Base-by-base conservation (phyloP, 1,140 invertebrate genomes). In the Drosophila suzukii region DNA sequence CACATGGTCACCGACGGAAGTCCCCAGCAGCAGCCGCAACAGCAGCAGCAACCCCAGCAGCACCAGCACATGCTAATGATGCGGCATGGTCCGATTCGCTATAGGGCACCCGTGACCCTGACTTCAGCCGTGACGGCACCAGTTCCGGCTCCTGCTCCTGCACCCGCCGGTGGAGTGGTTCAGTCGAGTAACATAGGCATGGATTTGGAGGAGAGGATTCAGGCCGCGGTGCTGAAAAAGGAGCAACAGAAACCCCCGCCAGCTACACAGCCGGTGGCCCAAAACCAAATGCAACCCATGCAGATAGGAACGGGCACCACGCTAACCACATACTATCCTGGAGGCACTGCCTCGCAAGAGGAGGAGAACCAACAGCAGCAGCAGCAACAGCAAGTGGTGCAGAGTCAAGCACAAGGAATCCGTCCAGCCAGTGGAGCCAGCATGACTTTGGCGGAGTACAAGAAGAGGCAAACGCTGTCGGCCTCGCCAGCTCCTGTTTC, bases 201-300 rank as follows among this genome's bases (percentile, higher is more conserved):
- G 38, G 91, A 92, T 49, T 43, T 92, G 24, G 91, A 92, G 57
- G 91, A 92, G 20, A 76, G 89, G 24, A 92, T 92, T 36, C 83
- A 91, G 44, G 91, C 91, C 3, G 89, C 84, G 0, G 81, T 92
- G 24, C 70, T 92, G 0, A 92, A 91, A 30, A 92, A 92, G 58
- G 84, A 92, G 41, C 78, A 86, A 44, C 78, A 78, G 13, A 82
- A 91, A 39, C 72, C 78, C 0, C 32, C 32, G 12, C 47, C 60
- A 2, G 20, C 38, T 0, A 15, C 38, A 3, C 65, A 66, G 20
- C 7, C 49, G 1, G 59, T 62, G 12, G 27, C 54, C 10, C 1
- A 24, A 12, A 20, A 60, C 15, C 59, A 65, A 17, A 13, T 75
- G 20, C 60, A 51, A 0, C 30, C 78, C 11, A 78, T 81, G 51